A percentile compares a stretch with the other conserved stretches of the same genome.
phyloP scores from a whole-genome alignment of 2,113 vertebrate species.

The Anser cygnoides region DNA sequence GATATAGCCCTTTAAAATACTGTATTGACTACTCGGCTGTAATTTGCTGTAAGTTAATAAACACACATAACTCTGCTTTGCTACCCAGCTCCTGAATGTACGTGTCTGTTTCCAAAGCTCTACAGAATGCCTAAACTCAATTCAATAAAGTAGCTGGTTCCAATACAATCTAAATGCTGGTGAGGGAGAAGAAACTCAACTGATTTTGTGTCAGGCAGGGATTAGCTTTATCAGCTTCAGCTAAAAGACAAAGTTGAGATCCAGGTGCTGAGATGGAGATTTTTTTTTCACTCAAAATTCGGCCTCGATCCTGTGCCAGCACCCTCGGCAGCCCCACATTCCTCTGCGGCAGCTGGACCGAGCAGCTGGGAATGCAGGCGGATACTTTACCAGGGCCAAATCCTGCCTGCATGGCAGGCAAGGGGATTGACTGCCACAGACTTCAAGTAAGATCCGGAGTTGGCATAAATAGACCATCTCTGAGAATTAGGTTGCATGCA shows the following conservation, averaged over 20 bases:
- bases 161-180: not conserved
- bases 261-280: not conserved
- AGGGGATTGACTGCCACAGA: not conserved
- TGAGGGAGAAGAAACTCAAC: not conserved
- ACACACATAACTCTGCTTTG: not conserved
- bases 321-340: not conserved
- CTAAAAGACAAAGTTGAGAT: not conserved
- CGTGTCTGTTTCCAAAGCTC: fast-evolving
- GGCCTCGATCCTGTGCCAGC: not conserved
- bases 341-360: not conserved
- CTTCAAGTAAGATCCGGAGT: not conserved
- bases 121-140: not conserved
- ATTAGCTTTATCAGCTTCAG: not conserved
- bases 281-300: not conserved
- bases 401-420: not conserved
- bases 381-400: not conserved
- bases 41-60: not conserved
- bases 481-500: not conserved
- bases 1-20: not conserved
- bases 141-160: not conserved
- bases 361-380: slow-evolving; percentile 58
- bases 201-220: not conserved
- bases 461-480: not conserved
- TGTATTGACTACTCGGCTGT: not conserved
- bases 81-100: not conserved